Evolutionary conservation across 2,113 vertebrate genomes (phyloP), one percentile per base, ranked within the genome.

Genomic region (Ceratotherium simum): DNA sequence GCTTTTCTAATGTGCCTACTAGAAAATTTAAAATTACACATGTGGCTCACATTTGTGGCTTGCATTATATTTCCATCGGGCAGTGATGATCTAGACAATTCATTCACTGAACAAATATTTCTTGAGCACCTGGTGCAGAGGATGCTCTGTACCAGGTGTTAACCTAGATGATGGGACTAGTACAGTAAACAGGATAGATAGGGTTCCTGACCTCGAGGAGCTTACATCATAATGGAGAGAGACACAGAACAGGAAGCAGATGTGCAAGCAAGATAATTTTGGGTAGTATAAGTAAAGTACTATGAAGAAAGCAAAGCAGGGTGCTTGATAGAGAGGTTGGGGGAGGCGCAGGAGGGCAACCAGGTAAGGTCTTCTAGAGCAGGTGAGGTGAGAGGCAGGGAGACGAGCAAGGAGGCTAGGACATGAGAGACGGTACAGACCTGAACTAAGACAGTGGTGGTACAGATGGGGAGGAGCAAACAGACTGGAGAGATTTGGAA

Each of bases 11-110:
- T 42, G 39, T n/a, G 31, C 58, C 79, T 81, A 20, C 2, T 42
- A 67, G 56, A 93, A 85, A 65, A 85, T 75, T 90, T 90, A 73
- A 65, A 39, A 46, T 27, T 83, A n/a, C 23, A 27, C 36, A 39
- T 0, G 8, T 48, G 65, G 48, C 65, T 92, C 23, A 36, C 16
- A 36, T 39, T 88, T 78, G 72, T 69, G 51, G 64, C 31, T 60
- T 29, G 36, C 39, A 23, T 58, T 58, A 18, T 46, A n/a, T 67
- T 97, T 85, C 48, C 36, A 21, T 31, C 36, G 39, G 39, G 54
- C 80, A 67, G 29, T 60, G 56, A 48, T 48, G 65, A 90, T 75
- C 33, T 58, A 46, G 56, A 67, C 7, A 21, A 9, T 60, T 67
- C 75, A 82, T 58, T 69, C 64, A 65, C 8, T 69, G n/a, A 64